Conservation (phyloP, 2,113 vertebrate species). For the Sprattus sprattus region DNA sequence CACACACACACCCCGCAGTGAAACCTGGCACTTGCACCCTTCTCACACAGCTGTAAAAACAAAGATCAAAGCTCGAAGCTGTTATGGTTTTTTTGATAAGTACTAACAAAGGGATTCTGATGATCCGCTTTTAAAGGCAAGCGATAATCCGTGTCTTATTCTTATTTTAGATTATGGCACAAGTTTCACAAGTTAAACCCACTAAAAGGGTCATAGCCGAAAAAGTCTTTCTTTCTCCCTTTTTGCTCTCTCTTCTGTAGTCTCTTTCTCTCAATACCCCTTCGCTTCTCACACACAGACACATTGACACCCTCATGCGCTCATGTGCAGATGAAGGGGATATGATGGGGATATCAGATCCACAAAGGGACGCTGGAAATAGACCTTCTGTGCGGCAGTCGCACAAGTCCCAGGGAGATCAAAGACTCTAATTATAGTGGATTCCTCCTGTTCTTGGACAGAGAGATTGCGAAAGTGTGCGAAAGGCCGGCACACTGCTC, state of each 20-base stretch:
- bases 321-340: background rate
- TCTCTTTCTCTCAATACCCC: background rate
- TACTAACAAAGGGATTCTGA: constrained; percentile 13
- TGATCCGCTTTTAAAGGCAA: constrained; percentile 16
- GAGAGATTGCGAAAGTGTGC: constrained; percentile 62
- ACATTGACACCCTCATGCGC: background rate
- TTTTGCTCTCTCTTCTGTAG: background rate
- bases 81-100: constrained; percentile 33
- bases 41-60: constrained; percentile 48
- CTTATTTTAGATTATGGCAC: constrained; percentile 19
- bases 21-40: constrained; percentile 11
- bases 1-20: background rate
- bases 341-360: background rate
- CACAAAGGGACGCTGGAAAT: background rate
- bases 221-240: background rate
- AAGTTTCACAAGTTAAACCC: constrained; percentile 14
- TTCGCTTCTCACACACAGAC: background rate
- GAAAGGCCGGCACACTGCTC: constrained; percentile 61
- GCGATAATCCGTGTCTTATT: background rate
- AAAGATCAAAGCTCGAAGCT: constrained; percentile 37
- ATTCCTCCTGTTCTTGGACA: constrained; percentile 53
- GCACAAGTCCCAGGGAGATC: constrained; percentile 22
- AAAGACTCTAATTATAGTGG: constrained; percentile 67
- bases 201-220: background rate
- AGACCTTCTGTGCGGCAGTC: constrained; percentile 6